phyloP scores from a whole-genome alignment of 2,113 vertebrate species.

The Pseudonaja textilis region DNA sequence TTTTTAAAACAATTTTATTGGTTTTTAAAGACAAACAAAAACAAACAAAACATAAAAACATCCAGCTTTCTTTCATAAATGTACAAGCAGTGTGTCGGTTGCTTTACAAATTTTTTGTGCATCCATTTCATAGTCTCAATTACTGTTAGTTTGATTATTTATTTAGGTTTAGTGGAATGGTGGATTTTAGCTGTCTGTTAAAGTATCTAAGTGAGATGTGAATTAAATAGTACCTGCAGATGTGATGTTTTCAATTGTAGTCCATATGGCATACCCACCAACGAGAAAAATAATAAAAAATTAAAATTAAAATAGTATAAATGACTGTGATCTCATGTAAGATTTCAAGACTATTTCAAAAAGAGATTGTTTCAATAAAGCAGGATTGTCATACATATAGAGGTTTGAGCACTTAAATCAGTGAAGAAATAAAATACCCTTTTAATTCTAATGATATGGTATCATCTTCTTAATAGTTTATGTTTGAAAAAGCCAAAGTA shows the following conservation, averaged over 20 bases:
- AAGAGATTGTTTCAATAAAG: not conserved
- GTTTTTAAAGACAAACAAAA: too few species aligned
- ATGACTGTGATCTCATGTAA: not conserved
- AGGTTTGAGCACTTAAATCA: not conserved
- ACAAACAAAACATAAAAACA: too few species aligned
- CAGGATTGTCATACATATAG: not conserved
- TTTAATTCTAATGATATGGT: not conserved
- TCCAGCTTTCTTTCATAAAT: too few species aligned
- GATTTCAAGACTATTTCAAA: not conserved
- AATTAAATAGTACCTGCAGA: not conserved
- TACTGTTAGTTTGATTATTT: too few species aligned
- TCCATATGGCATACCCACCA: not conserved
- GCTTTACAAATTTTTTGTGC: too few species aligned
- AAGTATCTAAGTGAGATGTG: not conserved
- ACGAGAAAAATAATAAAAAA: not conserved
- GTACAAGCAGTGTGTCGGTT: too few species aligned
- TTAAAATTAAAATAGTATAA: not conserved
- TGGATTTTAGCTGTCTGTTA: not conserved
- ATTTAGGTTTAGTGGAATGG: not conserved
- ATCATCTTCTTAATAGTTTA: not conserved
- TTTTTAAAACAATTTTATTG: too few species aligned
- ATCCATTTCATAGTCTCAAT: too few species aligned
- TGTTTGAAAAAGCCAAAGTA: not conserved
- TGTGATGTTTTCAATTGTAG: not conserved
- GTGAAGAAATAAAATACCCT: not conserved